Base-by-base conservation (phyloP, 2,888 invertebrate species). In the Thereva nobilitata region DNA sequence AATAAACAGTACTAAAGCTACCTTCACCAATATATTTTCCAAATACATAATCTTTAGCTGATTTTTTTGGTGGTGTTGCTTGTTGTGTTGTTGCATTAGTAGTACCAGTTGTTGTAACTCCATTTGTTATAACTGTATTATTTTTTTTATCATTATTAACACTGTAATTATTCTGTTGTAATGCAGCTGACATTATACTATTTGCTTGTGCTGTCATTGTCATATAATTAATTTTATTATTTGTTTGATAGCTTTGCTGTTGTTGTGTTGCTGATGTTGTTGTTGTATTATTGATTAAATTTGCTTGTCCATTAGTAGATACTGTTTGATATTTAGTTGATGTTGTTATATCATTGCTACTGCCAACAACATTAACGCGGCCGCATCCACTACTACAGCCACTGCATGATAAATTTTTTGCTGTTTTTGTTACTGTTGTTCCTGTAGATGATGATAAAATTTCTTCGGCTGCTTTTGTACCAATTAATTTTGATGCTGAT, bases 11-110 rank as follows among this genome's bases (percentile, higher is more conserved):
- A 75, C 97, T 97, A 81, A 93, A 99, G 79, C 97, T 96, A 71
- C 98, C 98, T 82, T 98, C 97, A 71, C 98, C 98, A 75, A 99
- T 91, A 70, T 92, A 87, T 84, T 93, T 94, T 67, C 95, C 94
- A 83, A 99, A 99, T 76, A 93, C 90, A 80, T 92, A 98, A 83
- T 98, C 97, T 77, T 90, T 89, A 65, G 94, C 88, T 40, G 80
- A 74, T 71, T 77, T 78, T 72, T 77, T 78, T 54, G 74, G 72
- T 59, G 77, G 76, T n/a, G 34, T 54, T 40, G 61, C 41, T 35
- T 45, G 23, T 9, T n/a, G 44, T 44, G 8, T 44, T 44, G 44
- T 44, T n/a, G 44, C 34, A 47, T 47, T 38, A 5, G 37, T 7
- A 12, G 23, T 23, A 23, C 23, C 23, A 23, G 23, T 23, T 23